phyloP scores from a whole-genome alignment of 1,140 invertebrate genomes.

The Neodiprion lecontei region DNA sequence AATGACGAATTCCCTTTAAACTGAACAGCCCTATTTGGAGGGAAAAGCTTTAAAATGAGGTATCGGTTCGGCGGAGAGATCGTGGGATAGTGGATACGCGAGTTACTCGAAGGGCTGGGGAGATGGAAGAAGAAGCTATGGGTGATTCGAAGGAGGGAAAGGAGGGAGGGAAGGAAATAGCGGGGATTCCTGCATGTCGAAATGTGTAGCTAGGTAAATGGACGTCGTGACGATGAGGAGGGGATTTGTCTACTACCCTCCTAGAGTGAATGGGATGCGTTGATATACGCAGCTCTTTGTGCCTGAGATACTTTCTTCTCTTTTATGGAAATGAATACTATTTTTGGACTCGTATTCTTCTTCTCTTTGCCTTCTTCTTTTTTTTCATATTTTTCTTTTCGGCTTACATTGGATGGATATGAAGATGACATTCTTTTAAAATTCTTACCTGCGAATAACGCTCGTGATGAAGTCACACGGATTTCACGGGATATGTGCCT shows the following conservation, averaged over 20 bases:
- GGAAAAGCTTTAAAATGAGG: too few relatives aligned
- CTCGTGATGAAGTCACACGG: too few relatives aligned
- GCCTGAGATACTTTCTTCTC: not conserved
- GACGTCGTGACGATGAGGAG: not conserved
- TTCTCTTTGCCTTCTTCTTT: not conserved
- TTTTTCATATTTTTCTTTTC: too few relatives aligned
- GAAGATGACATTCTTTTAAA: too few relatives aligned
- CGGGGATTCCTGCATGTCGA: not conserved
- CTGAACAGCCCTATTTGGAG: too few relatives aligned
- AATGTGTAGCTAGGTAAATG: not conserved
- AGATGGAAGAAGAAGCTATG: not conserved
- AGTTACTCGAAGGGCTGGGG: too few relatives aligned
- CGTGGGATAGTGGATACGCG: too few relatives aligned
- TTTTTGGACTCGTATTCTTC: not conserved
- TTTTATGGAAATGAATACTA: conserved; percentile 3
- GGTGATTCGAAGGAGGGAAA: not conserved
- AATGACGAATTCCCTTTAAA: too few relatives aligned
- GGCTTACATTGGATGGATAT: too few relatives aligned
- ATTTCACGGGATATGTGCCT: too few relatives aligned
- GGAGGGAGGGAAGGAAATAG: not conserved
- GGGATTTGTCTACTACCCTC: not conserved
- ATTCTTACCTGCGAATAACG: too few relatives aligned
- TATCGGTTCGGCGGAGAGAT: too few relatives aligned
- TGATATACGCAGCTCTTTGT: conserved; percentile 2
- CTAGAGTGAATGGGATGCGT: not conserved